Evolutionary conservation across 2,797 vertebrate genomes (phyloP).

Genomic region (Lycodopsis pacificus): DNA sequence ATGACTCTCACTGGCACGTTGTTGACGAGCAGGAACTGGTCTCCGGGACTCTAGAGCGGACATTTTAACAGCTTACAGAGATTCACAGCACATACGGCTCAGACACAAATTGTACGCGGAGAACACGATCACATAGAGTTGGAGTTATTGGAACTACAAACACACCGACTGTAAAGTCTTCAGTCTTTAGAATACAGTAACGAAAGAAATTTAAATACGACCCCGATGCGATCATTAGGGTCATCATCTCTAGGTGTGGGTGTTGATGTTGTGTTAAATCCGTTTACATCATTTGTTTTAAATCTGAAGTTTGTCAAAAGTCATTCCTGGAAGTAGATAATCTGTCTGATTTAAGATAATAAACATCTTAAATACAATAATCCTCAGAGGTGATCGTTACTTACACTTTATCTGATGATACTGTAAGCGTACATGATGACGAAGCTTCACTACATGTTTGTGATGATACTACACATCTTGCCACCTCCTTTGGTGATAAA

Average conservation of each 20-base stretch:
- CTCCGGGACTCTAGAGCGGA: slow-evolving; percentile 38
- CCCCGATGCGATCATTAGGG: background rate
- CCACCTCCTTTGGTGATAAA: slow-evolving; percentile 23
- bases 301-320: background rate
- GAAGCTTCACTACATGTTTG: background rate
- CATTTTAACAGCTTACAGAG: slow-evolving; percentile 58
- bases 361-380: background rate
- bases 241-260: background rate
- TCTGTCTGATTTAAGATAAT: background rate
- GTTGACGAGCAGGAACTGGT: slow-evolving; percentile 26
- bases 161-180: no score
- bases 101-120: slow-evolving; percentile 41
- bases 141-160: background rate
- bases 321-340: background rate
- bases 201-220: no score
- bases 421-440: background rate
- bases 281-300: background rate
- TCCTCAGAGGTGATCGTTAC: background rate
- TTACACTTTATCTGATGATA: background rate
- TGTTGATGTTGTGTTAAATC: background rate
- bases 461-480: background rate
- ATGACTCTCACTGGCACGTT: slow-evolving; percentile 13
- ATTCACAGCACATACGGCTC: slow-evolving; percentile 69
- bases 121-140: slow-evolving; percentile 30
- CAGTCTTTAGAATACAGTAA: no score